A percentile compares a stretch with the other conserved stretches of the same genome.
These are phyloP conservation scores for Ischnus inquisitorius DNA, from an alignment of 2,888 invertebrate species.

Conservation along the genomic window DNA sequence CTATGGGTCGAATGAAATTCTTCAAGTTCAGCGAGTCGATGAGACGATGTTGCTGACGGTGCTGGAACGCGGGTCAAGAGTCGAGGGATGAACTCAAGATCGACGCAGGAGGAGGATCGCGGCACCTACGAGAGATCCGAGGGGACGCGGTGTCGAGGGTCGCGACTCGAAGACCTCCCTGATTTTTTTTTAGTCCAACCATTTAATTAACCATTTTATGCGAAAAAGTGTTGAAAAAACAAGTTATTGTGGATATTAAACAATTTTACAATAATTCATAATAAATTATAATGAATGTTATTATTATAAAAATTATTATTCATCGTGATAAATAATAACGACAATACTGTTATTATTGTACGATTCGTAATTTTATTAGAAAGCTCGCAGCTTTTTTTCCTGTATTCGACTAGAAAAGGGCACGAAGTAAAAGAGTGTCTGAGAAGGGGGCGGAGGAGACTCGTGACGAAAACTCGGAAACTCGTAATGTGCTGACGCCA, in stretches of 20 bases:
- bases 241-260: too few species aligned
- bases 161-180: background rate
- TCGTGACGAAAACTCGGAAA: conserved; percentile 55
- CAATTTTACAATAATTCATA: too few species aligned
- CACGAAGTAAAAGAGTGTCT: conserved; percentile 13
- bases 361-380: conserved; percentile 16
- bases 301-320: too few species aligned
- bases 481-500: conserved; percentile 65
- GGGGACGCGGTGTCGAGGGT: conserved; percentile 17
- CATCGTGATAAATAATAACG: too few species aligned
- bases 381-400: background rate
- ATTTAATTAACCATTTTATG: background rate
- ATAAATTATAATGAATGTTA: too few species aligned
- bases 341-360: too few species aligned
- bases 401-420: conserved; percentile 25
- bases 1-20: conserved; percentile 8
- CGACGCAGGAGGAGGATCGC: conserved; percentile 16
- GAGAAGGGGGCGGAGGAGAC: conserved; percentile 44
- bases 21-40: conserved; percentile 16
- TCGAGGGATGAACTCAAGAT: conserved; percentile 29
- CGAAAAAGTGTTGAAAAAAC: background rate
- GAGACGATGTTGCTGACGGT: conserved; percentile 12
- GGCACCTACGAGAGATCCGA: background rate
- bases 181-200: background rate
- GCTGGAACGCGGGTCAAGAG: conserved; percentile 41